Evolutionary conservation across 2,797 vertebrate genomes (phyloP).

Genomic region (Fundulus diaphanus): DNA sequence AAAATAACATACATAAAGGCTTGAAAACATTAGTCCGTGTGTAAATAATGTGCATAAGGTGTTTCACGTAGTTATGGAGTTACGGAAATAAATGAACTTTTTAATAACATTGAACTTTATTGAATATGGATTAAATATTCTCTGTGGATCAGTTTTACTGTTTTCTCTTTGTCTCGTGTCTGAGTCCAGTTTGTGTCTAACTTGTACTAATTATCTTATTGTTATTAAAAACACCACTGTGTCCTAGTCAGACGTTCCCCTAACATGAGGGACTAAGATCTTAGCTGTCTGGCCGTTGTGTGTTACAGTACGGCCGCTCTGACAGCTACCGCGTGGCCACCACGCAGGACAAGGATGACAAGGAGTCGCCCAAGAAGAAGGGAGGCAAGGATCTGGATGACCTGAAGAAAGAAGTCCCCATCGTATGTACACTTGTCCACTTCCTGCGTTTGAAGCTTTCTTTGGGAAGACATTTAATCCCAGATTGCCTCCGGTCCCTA

Average conservation of each 20-base stretch:
- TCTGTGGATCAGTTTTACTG: too few species aligned
- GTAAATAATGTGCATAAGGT: too few species aligned
- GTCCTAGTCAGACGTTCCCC: not conserved
- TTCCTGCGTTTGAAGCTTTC: constrained; percentile 3
- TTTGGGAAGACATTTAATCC: not conserved
- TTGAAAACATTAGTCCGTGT: too few species aligned
- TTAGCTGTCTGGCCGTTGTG: constrained; percentile 14
- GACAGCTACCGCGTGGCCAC: constrained; percentile 94
- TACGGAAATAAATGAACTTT: too few species aligned
- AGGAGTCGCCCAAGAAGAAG: constrained; percentile 89
- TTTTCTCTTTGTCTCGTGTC: not conserved
- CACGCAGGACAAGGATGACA: constrained; percentile 91
- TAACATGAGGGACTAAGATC: not conserved
- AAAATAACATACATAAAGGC: too few species aligned
- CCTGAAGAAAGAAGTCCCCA: constrained; percentile 93
- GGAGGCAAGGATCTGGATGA: constrained; percentile 89
- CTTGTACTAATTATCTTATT: not conserved
- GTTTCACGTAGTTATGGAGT: too few species aligned
- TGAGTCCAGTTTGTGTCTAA: not conserved
- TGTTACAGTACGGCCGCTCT: constrained; percentile 88
- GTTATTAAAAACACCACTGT: not conserved
- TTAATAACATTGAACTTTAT: too few species aligned
- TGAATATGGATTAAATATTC: too few species aligned
- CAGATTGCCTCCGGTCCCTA: too few species aligned
- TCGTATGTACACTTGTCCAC: constrained; percentile 73